A percentile compares a stretch with the other conserved stretches of the same genome.
These are phyloP conservation scores for Popillia japonica DNA, from an alignment of 1,140 invertebrate species.

Conservation along the genomic window DNA sequence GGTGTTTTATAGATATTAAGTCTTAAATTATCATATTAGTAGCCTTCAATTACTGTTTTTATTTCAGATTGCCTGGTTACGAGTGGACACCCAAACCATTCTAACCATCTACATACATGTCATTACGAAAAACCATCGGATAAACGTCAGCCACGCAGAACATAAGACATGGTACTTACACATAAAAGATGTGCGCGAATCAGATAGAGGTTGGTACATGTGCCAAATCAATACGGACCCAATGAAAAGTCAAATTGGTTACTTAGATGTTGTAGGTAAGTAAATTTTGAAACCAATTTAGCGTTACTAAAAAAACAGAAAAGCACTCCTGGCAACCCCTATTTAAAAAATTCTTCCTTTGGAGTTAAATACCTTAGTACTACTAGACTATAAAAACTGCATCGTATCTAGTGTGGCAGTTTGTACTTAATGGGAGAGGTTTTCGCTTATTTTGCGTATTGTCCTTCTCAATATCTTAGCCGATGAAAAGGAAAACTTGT, in stretches of 20 bases:
- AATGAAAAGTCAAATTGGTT: slow-evolving; percentile 89
- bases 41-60: slow-evolving; percentile 39
- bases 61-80: slow-evolving; percentile 85
- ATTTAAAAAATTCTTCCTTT: no score
- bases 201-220: slow-evolving; percentile 88
- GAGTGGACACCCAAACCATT: slow-evolving; percentile 90
- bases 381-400: no score
- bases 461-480: no score
- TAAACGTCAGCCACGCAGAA: slow-evolving; percentile 82
- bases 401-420: no score
- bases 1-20: no score
- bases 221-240: slow-evolving; percentile 92
- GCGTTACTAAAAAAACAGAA: no score
- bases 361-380: no score
- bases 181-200: slow-evolving; percentile 80
- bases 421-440: no score
- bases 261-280: slow-evolving; percentile 88
- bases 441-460: no score
- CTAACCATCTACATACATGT: slow-evolving; percentile 87
- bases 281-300: slow-evolving; percentile 51
- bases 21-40: no score
- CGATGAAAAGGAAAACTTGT: no score
- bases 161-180: slow-evolving; percentile 85
- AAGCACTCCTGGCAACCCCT: no score
- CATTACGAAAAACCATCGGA: slow-evolving; percentile 88